A percentile compares a stretch with the other conserved stretches of the same genome.
These are phyloP conservation scores for Hirundichthys speculiger DNA, from an alignment of 2,113 vertebrate genomes.

Conservation along the genomic window DNA sequence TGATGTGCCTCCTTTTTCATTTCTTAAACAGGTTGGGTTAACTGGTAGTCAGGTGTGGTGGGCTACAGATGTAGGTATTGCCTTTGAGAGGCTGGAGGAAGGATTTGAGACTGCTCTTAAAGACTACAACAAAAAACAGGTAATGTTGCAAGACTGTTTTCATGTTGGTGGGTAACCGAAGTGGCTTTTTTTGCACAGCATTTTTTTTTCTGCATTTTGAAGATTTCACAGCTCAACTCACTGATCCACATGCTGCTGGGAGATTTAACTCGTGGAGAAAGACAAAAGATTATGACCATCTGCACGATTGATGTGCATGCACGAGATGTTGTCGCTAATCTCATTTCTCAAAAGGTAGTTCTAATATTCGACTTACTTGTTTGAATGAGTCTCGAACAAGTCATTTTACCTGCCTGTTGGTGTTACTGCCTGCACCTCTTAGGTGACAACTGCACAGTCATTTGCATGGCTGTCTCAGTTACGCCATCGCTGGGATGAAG, in stretches of 20 bases:
- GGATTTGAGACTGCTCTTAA: slow-evolving; percentile 80
- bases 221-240: slow-evolving; percentile 92
- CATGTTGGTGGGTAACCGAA: not conserved
- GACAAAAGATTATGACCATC: slow-evolving; percentile 91
- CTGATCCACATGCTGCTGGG: slow-evolving; percentile 93
- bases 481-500: slow-evolving; percentile 83
- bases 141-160: not conserved
- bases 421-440: slow-evolving; percentile 3
- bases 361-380: not conserved
- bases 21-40: slow-evolving; percentile 67
- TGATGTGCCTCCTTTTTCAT: not conserved
- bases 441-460: slow-evolving; percentile 83
- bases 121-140: slow-evolving; percentile 79
- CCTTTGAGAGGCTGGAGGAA: slow-evolving; percentile 80
- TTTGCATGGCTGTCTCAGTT: slow-evolving; percentile 86
- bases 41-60: slow-evolving; percentile 82
- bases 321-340: slow-evolving; percentile 86
- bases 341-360: slow-evolving; percentile 88
- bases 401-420: not conserved
- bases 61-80: slow-evolving; percentile 80
- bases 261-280: slow-evolving; percentile 87
- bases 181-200: not conserved
- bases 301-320: slow-evolving; percentile 89
- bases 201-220: slow-evolving; percentile 40
- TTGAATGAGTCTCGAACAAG: not conserved